phyloP scores from a whole-genome alignment of 2,888 invertebrate species.

The Drymonia ruficornis region DNA sequence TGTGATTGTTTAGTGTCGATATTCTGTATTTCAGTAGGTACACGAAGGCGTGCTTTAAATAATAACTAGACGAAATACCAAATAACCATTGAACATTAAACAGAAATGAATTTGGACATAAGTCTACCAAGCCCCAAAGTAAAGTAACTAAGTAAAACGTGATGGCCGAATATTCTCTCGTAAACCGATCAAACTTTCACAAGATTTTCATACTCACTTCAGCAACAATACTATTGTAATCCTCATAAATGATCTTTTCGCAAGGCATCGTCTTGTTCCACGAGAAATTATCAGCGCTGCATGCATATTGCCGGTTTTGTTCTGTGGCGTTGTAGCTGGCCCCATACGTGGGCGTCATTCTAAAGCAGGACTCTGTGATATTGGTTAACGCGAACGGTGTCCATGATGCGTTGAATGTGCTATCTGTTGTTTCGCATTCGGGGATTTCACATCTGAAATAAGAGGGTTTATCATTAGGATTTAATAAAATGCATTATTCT shows the following conservation, averaged over 20 bases:
- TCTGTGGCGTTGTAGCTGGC: conserved; percentile 15
- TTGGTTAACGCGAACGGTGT: conserved; percentile 65
- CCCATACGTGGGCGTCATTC: conserved; percentile 42
- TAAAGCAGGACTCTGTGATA: conserved; percentile 68
- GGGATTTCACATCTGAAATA: conserved; percentile 65
- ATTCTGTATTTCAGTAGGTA: no score
- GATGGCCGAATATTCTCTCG: no score
- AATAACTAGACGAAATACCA: no score
- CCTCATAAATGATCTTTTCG: conserved; percentile 83
- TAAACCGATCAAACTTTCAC: no score
- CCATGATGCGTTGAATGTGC: conserved; percentile 75
- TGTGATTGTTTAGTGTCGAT: no score
- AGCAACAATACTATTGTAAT: conserved; percentile 86
- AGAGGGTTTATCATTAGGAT: not conserved
- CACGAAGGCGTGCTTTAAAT: no score
- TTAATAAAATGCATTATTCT: no score
- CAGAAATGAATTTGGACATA: no score
- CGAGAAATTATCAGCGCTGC: conserved; percentile 67
- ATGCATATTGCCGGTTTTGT: conserved; percentile 41
- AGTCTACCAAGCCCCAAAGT: no score
- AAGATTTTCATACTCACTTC: conserved; percentile 78
- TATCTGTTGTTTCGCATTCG: conserved; percentile 59
- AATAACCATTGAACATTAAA: no score
- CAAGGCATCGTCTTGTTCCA: conserved; percentile 67
- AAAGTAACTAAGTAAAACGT: no score